Conservation (phyloP, 2,113 vertebrate species). For the Felis chaus region DNA sequence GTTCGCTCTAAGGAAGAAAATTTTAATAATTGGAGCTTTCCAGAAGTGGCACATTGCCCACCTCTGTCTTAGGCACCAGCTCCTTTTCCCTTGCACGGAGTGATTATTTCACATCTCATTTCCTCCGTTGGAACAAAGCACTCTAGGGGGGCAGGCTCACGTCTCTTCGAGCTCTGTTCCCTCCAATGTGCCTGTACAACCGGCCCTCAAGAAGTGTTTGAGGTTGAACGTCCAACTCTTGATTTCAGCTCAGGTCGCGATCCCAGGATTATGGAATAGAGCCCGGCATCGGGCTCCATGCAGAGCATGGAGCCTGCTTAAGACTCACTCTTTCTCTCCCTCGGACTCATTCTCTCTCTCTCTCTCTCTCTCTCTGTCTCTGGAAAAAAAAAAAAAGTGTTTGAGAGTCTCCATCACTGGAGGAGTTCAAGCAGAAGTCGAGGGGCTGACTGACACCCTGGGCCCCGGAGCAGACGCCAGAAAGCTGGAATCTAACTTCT, state of each 20-base stretch:
- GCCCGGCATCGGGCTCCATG: no score
- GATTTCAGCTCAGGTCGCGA: no score
- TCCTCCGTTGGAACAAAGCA: not conserved
- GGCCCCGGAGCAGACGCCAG: not conserved
- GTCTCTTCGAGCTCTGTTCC: not conserved
- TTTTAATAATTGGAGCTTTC: not conserved
- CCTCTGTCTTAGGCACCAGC: not conserved
- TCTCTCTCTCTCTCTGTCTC: no score
- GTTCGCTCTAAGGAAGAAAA: not conserved
- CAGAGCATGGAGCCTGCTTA: no score
- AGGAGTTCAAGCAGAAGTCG: not conserved
- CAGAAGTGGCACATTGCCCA: not conserved
- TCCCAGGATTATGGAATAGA: no score
- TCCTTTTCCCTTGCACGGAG: not conserved
- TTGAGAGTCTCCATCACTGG: not conserved
- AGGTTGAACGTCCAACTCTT: no score
- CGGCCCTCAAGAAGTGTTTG: not conserved
- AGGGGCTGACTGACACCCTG: not conserved
- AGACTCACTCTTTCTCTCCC: no score
- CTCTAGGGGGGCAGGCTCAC: not conserved
- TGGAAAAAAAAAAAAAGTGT: not conserved
- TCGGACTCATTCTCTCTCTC: no score
- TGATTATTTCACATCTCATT: not conserved
- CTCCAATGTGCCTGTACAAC: not conserved
- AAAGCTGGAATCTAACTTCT: not conserved